Evolutionary conservation across 2,888 invertebrate species (phyloP).

Genomic region (Tetanocera ferruginea): DNA sequence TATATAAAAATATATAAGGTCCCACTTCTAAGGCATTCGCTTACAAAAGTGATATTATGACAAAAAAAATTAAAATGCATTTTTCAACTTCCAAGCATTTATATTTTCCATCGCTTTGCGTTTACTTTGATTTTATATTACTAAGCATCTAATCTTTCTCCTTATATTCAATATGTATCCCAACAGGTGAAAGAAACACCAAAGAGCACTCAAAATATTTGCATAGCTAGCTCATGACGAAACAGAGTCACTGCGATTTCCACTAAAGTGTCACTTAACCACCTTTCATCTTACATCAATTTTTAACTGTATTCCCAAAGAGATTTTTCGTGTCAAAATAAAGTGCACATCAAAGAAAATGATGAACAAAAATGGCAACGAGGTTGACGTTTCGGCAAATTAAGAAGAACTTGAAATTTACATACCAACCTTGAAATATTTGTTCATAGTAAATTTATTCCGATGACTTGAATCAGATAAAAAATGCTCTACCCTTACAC

Average conservation of each 20-base stretch:
- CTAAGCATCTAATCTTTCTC: too few species aligned
- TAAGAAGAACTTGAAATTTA: background rate
- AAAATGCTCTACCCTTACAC: too few species aligned
- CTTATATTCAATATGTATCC: too few species aligned
- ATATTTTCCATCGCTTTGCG: too few species aligned
- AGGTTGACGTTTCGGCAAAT: background rate
- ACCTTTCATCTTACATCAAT: conserved; percentile 49
- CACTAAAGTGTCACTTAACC: conserved; percentile 43
- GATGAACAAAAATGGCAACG: conserved; percentile 7
- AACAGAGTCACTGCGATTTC: conserved; percentile 16
- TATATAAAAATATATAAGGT: too few species aligned
- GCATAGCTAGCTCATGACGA: conserved; percentile 10
- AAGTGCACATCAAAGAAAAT: conserved; percentile 41
- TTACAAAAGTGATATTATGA: too few species aligned
- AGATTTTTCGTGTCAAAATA: conserved; percentile 47
- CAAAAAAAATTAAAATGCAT: too few species aligned
- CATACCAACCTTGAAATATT: background rate
- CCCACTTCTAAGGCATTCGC: too few species aligned
- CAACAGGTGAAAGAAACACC: too few species aligned
- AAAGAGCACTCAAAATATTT: conserved; percentile 27
- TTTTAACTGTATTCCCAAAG: conserved; percentile 48
- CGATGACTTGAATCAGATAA: too few species aligned
- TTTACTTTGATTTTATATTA: too few species aligned
- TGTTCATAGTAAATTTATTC: background rate
- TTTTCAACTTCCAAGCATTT: too few species aligned